A percentile compares a stretch with the other conserved stretches of the same genome.
phyloP scores from a whole-genome alignment of 2,797 vertebrate genomes.

The Acropternis orthonyx region DNA sequence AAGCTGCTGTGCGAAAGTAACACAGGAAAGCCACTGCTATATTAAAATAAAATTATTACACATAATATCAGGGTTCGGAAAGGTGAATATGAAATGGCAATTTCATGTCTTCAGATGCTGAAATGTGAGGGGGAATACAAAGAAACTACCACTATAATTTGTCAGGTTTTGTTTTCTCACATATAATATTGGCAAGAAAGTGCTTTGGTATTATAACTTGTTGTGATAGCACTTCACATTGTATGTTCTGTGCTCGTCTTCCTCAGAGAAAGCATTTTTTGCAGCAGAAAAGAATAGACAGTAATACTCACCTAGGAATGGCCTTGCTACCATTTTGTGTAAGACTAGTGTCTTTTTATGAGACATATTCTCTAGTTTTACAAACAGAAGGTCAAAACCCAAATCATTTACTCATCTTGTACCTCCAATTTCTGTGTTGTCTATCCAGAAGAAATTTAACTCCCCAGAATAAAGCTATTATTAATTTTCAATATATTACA shows the following conservation, averaged over 20 bases:
- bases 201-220: not conserved
- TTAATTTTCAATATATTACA: not conserved
- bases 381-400: not conserved
- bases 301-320: not conserved
- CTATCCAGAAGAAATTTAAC: not conserved
- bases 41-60: not conserved
- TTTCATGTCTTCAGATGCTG: not conserved
- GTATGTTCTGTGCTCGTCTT: not conserved
- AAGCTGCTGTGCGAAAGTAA: not conserved
- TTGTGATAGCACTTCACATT: not conserved
- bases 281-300: not conserved
- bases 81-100: not conserved
- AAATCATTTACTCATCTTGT: not conserved
- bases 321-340: not conserved
- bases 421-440: not conserved
- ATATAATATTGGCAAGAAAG: not conserved
- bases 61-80: not conserved
- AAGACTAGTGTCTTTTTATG: not conserved
- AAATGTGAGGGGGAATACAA: not conserved
- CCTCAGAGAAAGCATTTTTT: not conserved
- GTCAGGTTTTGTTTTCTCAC: not conserved
- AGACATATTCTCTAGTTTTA: not conserved
- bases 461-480: not conserved
- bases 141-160: not conserved
- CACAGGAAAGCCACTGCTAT: not conserved